phyloP scores from a whole-genome alignment of 2,797 vertebrate species.

The Netta rufina region DNA sequence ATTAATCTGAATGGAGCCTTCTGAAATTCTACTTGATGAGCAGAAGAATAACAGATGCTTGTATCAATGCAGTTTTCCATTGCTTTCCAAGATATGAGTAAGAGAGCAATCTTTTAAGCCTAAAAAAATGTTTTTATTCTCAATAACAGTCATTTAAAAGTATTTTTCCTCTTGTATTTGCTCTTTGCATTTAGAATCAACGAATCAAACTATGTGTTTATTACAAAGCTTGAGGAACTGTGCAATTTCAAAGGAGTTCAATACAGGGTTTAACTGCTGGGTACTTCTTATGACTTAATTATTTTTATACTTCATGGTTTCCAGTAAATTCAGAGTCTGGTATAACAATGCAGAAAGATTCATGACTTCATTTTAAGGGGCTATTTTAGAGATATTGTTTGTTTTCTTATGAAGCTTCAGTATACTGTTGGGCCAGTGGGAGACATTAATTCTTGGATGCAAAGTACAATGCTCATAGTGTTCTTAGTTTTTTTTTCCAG shows the following conservation, averaged over 20 bases:
- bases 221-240: not conserved
- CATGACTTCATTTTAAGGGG: not conserved
- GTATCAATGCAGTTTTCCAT: slow-evolving; percentile 20
- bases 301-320: not conserved
- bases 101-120: slow-evolving; percentile 2
- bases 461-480: not conserved
- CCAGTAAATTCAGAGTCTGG: not conserved
- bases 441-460: not conserved
- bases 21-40: slow-evolving; percentile 31
- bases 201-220: not conserved
- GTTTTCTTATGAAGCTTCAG: not conserved
- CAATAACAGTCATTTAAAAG: not conserved
- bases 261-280: not conserved
- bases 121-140: not conserved
- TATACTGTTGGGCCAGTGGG: not conserved
- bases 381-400: not conserved
- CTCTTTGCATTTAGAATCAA: not conserved
- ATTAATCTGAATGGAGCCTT: slow-evolving; percentile 62
- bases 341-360: not conserved
- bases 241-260: not conserved
- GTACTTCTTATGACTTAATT: not conserved
- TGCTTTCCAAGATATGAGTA: not conserved
- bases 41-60: slow-evolving; percentile 26
- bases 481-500: not conserved
- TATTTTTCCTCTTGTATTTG: not conserved